Evolutionary conservation across 92 coral and sea anemone species (phyloP), one percentile per base, ranked within the genome.

Genomic region (Blastomussa wellsi): DNA sequence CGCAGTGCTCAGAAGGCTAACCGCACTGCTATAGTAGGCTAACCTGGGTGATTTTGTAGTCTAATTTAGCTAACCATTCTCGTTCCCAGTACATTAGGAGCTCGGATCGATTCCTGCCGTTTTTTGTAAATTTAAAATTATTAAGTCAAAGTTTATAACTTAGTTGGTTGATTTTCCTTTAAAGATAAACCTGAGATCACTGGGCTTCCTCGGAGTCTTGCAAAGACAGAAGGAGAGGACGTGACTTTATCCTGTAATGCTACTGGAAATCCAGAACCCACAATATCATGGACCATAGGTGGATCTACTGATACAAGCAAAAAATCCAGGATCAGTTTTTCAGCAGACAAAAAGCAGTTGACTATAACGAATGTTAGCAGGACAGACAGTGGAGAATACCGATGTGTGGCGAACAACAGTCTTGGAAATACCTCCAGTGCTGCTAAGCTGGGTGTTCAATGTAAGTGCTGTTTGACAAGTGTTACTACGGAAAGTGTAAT

Each of bases 231-330:
- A 71, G 77, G 82, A 0, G 52, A 84, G 0, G 38, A 32, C 66
- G 88, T 71, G 14, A 74, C 67, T 33, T 74, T 91, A 8, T 32
- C 17, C 0, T 91, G 94, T 60, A 76, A 72, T 19, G 84, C 78
- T 29, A 76, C 65, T 20, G 93, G 93, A 29, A 79, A 86, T 62
- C 88, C 93, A 2, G 76, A 32, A 20, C 85, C 92, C 13, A 38
- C 84, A 28, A 75, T 92, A 36, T 57, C 60, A 14, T 92, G 95
- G 95, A 37, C 15, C 20, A 88, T 32, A 78, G 64, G 79, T 77
- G 83, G 88, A 24, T 10, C 35, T 7, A 0, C n/a, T 31, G 2
- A 32, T 26, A 14, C 9, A 22, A 51, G 79, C 67, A 67, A 20
- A 31, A 26, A 88, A 69, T n/a, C 71, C 64, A 82, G 86, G 59